A percentile compares a stretch with the other conserved stretches of the same genome.
These are phyloP conservation scores for Octodonta nipae DNA, from an alignment of 2,888 invertebrate species.

Conservation along the genomic window DNA sequence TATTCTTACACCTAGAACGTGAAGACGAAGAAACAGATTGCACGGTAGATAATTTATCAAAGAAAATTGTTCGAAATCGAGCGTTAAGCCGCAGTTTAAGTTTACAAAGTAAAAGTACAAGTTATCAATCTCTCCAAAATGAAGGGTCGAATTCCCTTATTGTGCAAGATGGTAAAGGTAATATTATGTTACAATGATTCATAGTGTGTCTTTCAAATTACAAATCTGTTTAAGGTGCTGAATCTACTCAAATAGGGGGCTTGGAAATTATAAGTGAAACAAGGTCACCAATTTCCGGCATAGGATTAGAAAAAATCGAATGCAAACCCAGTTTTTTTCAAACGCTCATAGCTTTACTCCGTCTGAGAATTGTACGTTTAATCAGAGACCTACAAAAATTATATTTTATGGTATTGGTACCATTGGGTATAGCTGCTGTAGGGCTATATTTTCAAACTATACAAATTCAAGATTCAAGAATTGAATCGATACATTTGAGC, in stretches of 20 bases:
- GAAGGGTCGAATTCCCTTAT: slow-evolving; percentile 31
- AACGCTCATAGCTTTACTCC: slow-evolving; percentile 53
- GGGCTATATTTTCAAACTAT: slow-evolving; percentile 50
- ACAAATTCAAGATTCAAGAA: slow-evolving; percentile 48
- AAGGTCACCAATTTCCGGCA: slow-evolving; percentile 41
- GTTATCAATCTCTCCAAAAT: slow-evolving; percentile 57
- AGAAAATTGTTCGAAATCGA: slow-evolving; percentile 58
- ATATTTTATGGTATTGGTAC: slow-evolving; percentile 61
- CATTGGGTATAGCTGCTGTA: slow-evolving; percentile 52
- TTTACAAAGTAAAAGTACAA: slow-evolving; percentile 59
- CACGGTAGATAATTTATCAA: slow-evolving; percentile 56
- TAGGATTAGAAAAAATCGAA: slow-evolving; percentile 50
- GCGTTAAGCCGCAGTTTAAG: slow-evolving; percentile 59
- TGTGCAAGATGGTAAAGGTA: slow-evolving; percentile 18
- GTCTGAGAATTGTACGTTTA: slow-evolving; percentile 51
- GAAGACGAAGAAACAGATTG: slow-evolving; percentile 56
- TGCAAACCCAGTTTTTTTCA: slow-evolving; percentile 49
- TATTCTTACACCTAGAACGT: slow-evolving; percentile 68
- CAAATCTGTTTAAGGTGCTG: slow-evolving; percentile 33
- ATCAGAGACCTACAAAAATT: slow-evolving; percentile 52
- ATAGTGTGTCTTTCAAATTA: neutral
- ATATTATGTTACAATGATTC: too few relatives aligned
- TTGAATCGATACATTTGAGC: slow-evolving; percentile 49
- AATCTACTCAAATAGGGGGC: slow-evolving; percentile 32
- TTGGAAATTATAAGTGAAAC: slow-evolving; percentile 36